These are phyloP conservation scores for Cynopterus brachyotis DNA, from an alignment of 2,113 vertebrate species.

Conservation along the genomic window DNA sequence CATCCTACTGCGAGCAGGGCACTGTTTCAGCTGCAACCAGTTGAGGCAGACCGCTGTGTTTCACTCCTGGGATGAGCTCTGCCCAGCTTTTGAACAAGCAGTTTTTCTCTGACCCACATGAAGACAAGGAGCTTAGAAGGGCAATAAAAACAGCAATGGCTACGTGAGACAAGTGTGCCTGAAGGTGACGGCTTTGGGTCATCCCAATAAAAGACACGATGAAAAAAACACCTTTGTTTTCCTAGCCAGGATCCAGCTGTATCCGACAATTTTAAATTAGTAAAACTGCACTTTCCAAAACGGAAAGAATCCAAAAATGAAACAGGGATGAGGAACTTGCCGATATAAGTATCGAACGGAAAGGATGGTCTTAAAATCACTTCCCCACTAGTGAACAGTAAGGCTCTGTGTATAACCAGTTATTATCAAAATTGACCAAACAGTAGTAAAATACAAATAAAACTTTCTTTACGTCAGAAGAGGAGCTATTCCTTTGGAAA, in stretches of 20 bases:
- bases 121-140: slow-evolving; percentile 47
- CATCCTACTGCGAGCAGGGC: not conserved
- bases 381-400: slow-evolving; percentile 65
- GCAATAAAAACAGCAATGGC: not conserved
- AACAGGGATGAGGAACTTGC: slow-evolving; percentile 16
- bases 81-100: not conserved
- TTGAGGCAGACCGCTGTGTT: not conserved
- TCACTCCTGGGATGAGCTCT: slow-evolving; percentile 50
- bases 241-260: not conserved
- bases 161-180: slow-evolving; percentile 15
- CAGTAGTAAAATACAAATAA: slow-evolving; percentile 68
- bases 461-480: slow-evolving; percentile 37
- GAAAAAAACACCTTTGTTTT: slow-evolving; percentile 44
- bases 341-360: slow-evolving; percentile 45
- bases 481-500: slow-evolving; percentile 44
- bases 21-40: not conserved
- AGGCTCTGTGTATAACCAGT: slow-evolving; percentile 62
- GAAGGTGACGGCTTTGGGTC: not conserved
- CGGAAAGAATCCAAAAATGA: slow-evolving; percentile 51
- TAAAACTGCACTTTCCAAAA: slow-evolving; percentile 54
- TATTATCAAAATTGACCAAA: slow-evolving; percentile 64
- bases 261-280: slow-evolving; percentile 32
- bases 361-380: slow-evolving; percentile 64
- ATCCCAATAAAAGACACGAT: slow-evolving; percentile 40
- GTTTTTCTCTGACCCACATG: slow-evolving; percentile 37